Conservation (phyloP, 2,888 invertebrate genomes). For the Ormyrus labotus region DNA sequence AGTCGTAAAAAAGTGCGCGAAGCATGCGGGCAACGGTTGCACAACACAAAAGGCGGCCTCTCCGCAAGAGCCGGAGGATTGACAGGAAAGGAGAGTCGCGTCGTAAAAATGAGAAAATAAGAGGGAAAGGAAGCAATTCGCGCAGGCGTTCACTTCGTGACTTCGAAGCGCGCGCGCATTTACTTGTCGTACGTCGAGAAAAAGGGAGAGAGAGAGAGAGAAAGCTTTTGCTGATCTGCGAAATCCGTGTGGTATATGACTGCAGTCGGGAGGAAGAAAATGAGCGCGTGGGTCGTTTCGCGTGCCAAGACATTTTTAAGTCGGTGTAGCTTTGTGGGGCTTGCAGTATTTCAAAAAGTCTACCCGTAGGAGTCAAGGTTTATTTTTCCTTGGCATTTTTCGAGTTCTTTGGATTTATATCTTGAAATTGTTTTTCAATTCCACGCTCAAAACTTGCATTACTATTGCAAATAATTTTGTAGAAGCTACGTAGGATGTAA, state of each 20-base stretch:
- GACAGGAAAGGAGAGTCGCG: slow-evolving; percentile 22
- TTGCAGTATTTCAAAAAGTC: no score
- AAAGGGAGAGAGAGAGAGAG: no score
- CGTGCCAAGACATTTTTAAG: no score
- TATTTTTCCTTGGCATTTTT: no score
- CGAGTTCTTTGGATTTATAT: no score
- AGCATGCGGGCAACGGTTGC: slow-evolving; percentile 1
- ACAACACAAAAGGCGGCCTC: slow-evolving; percentile 43
- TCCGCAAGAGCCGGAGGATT: neutral
- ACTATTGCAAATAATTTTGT: no score
- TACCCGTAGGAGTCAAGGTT: no score
- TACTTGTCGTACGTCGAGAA: slow-evolving; percentile 11
- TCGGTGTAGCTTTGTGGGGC: no score
- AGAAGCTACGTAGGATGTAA: no score
- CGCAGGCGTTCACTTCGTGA: slow-evolving; percentile 16
- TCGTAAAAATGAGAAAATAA: slow-evolving; percentile 54
- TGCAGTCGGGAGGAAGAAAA: neutral
- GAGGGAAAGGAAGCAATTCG: slow-evolving; percentile 36
- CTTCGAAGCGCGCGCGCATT: slow-evolving; percentile 21
- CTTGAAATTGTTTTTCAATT: no score
- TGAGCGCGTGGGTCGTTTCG: no score
- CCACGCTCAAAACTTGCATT: no score
- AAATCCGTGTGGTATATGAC: slow-evolving; percentile 17
- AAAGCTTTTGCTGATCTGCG: slow-evolving; percentile 23
- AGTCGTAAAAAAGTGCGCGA: neutral